Evolutionary conservation across 2,888 invertebrate genomes (phyloP), one percentile per base, ranked within the genome.

Genomic region (Dryobotodes eremita): DNA sequence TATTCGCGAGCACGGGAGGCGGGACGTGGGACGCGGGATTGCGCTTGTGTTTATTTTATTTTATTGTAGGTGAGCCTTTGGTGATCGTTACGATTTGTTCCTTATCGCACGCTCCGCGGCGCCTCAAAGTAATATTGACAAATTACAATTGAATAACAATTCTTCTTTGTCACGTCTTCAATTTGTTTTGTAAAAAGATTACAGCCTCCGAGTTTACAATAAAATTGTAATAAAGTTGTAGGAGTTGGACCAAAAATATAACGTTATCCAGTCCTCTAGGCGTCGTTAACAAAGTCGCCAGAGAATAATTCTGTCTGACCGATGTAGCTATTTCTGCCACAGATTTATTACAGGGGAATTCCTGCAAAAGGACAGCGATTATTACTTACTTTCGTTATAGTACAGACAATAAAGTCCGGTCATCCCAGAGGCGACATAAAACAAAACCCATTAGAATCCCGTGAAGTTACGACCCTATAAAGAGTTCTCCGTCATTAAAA

Each of bases 381-480:
- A 87, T 86, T 84, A 88, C 88, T 89, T 88, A 87, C 87, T 86
- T 87, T 85, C 77, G 84, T 75, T 68, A 77, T 46, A 71, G 82
- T 78, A 83, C 79, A 75, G 77, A 82, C 81, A 78, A 84, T 89
- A 89, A 89, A 89, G 87, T 62, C 85, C 87, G 84, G 80, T 72
- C 68, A 69, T 80, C 89, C 72, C 88, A 26, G 59, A 59, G 75
- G 89, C 48, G 59, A 82, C 81, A 77, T 87, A 85, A 89, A 89
- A 89, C 89, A 87, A 89, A 88, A 76, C 86, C 89, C 89, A 89
- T 89, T 89, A 89, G 85, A 88, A 88, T 82, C 87, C 88, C 83
- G 85, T 87, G 83, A 89, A 89, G 88, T 89, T 88, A 87, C 84
- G 74, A 83, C 89, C 88, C 89, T 85, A 89, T 89, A 84, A 89